Conservation (phyloP, 2,113 vertebrate species). For the Tragelaphus imberbis region DNA sequence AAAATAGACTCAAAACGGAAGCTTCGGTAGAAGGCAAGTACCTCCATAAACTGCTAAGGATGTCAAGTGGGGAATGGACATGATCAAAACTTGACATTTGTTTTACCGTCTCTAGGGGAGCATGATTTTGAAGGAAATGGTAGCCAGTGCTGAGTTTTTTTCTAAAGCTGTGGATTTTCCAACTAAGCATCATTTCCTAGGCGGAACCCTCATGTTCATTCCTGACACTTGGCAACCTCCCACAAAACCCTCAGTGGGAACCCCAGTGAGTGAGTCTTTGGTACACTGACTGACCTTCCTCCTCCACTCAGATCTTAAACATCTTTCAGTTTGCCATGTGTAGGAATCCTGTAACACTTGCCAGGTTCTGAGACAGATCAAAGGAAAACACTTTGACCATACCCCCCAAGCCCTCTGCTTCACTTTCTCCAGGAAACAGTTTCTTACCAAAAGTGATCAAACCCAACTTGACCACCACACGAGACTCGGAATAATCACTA, state of each 20-base stretch:
- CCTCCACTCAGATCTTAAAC: not conserved
- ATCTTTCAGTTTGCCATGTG: not conserved
- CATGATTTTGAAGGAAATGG: not conserved
- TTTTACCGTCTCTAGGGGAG: not conserved
- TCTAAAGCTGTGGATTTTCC: not conserved
- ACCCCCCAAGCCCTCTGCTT: not conserved
- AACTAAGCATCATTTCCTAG: not conserved
- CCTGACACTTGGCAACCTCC: not conserved
- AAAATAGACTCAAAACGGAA: not conserved
- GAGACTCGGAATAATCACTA: not conserved
- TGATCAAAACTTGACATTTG: not conserved
- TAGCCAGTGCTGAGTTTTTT: not conserved
- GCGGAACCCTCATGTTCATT: not conserved
- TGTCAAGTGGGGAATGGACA: not conserved
- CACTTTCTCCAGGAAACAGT: not conserved
- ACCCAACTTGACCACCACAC: fast-evolving
- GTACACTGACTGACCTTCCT: not conserved
- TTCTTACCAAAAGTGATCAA: not conserved
- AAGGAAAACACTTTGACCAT: not conserved
- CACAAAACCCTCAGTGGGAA: not conserved
- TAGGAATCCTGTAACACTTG: not conserved
- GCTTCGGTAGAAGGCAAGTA: not conserved
- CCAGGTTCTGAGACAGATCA: not conserved
- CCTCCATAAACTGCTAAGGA: not conserved
- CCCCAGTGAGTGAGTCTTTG: not conserved